Evolutionary conservation across 2,113 vertebrate genomes (phyloP), one percentile per base, ranked within the genome.

Genomic region (Melanotaenia duboulayi): DNA sequence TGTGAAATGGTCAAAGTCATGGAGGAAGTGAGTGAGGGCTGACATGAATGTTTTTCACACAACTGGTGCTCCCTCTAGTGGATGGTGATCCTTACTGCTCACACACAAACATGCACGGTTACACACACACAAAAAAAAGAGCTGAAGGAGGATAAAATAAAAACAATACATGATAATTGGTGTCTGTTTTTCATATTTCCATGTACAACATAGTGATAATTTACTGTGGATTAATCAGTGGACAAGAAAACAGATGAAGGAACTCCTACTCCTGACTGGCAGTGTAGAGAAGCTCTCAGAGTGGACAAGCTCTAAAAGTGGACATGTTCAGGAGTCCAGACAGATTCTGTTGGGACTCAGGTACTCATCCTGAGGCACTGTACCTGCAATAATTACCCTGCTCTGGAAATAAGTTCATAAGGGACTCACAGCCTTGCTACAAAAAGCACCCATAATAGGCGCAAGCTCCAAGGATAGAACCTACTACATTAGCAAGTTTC

Each of bases 1-100:
- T 61, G 79, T 77, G 40, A 78, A 65, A 82, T 49, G 75, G 84
- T 80, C 75, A 81, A 76, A 80, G 73, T 82, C 71, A 64, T 71
- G 68, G 71, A 68, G 23, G 72, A 66, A 80, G 57, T 83, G 81
- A 80, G 57, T 83, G 81, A 86, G 58, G 22, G 32, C 68, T 88
- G 86, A 83, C 83, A 80, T 54, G 67, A 69, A 65, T 9, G 56
- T 75, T 69, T 87, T 87, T 39, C 68, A 84, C 84, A 90, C 87
- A 89, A 85, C 90, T 87, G 74, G 71, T 92, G 85, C 89, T 85
- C 88, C 90, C 90, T 92, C 91, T 92, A 83, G 89, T 88, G 91
- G 91, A 65, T 0, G 57, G 63, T 55, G 66, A 62, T 42, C 49
- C 22, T 77, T 35, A 90, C 80, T 89, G 73, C 87, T 84, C 40